phyloP scores from a whole-genome alignment of 1,140 invertebrate genomes.

The Apis florea region DNA sequence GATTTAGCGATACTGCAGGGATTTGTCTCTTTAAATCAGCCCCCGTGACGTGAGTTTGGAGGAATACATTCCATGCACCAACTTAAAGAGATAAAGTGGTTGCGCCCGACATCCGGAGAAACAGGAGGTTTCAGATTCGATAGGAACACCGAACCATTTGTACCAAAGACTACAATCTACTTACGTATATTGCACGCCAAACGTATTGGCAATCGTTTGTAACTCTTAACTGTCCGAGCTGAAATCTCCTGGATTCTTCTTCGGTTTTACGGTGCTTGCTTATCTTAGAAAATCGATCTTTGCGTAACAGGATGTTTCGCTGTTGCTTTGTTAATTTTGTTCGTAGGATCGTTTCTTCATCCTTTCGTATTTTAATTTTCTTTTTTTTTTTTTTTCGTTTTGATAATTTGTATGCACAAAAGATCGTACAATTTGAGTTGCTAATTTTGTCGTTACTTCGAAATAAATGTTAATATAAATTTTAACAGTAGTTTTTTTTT shows the following conservation, averaged over 20 bases:
- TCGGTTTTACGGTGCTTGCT: too few species aligned
- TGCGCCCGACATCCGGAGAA: slow-evolving; percentile 19
- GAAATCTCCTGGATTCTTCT: background rate
- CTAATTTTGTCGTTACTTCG: too few species aligned
- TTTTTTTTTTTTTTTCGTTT: too few species aligned
- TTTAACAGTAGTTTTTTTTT: too few species aligned
- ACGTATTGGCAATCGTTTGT: background rate
- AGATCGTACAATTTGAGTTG: too few species aligned
- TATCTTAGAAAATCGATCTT: background rate
- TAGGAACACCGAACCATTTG: slow-evolving; percentile 48
- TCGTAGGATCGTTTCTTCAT: background rate
- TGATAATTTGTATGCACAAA: too few species aligned
- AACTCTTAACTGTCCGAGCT: background rate
- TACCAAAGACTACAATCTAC: slow-evolving; percentile 19
- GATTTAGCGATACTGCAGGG: slow-evolving; percentile 8
- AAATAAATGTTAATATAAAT: too few species aligned
- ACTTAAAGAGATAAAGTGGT: slow-evolving; percentile 48
- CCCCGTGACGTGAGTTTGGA: slow-evolving; percentile 42
- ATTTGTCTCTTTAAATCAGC: slow-evolving; percentile 63
- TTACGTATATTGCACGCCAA: background rate
- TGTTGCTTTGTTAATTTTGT: background rate
- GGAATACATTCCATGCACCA: slow-evolving; percentile 25
- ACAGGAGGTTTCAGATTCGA: slow-evolving; percentile 48
- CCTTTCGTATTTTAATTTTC: too few species aligned
- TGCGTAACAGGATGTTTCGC: background rate